Conservation (phyloP, 2,888 invertebrate genomes). For the Diplazon laetatorius region DNA sequence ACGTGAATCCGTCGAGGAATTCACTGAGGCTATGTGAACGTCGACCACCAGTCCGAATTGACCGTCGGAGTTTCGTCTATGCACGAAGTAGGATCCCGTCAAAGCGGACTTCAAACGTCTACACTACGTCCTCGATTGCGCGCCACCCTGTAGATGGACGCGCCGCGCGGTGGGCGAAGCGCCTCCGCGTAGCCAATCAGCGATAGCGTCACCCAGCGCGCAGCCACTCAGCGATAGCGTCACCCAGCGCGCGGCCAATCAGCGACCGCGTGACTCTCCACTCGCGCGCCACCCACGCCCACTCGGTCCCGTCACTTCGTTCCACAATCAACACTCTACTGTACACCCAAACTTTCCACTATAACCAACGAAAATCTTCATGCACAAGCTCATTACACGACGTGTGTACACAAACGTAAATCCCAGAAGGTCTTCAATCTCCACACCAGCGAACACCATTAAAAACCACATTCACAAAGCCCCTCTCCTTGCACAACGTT, state of each 20-base stretch:
- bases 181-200: too few relatives aligned
- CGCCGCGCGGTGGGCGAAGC: too few relatives aligned
- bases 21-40: neutral
- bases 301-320: too few relatives aligned
- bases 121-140: neutral
- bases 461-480: too few relatives aligned
- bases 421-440: constrained; percentile 48
- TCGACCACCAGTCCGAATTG: neutral
- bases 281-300: too few relatives aligned
- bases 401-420: constrained; percentile 17
- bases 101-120: neutral
- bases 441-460: neutral
- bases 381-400: neutral
- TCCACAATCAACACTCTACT: too few relatives aligned
- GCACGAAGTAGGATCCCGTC: neutral
- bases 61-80: constrained; percentile 1
- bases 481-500: too few relatives aligned
- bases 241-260: too few relatives aligned
- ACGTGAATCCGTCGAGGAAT: neutral
- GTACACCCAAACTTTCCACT: neutral
- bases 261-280: too few relatives aligned
- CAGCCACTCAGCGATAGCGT: too few relatives aligned
- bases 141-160: too few relatives aligned
- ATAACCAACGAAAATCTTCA: neutral
- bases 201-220: too few relatives aligned